Base-by-base conservation (phyloP, 2,113 vertebrate genomes). In the Cacatua alba region DNA sequence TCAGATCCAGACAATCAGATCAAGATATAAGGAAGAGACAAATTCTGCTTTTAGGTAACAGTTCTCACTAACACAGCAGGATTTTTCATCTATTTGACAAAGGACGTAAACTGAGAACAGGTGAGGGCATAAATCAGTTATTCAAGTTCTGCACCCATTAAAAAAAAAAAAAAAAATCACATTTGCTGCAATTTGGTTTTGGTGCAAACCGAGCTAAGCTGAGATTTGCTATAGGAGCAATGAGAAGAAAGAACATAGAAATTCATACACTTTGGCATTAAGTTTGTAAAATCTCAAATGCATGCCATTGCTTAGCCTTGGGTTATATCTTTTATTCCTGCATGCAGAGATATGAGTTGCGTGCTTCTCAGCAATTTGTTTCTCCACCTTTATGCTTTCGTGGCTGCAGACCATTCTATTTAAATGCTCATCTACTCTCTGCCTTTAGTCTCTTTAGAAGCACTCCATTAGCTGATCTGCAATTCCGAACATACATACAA, bases 151-250 rank as follows among this genome's bases (percentile, higher is more conserved):
- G 31, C 20, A 63, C 10, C 10, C 62, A 1, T 46, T 29, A 48
- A 92, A 92, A 77, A 80, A 69, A 37, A 37, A 78, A 67, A 81
- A 48, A 78, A 80, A 41, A 67, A 26, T 68, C 39, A 35, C 6
- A 81, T 69, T 62, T 93, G 14, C 70, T 94, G 82, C 65, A 17
- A 9, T 87, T 82, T 64, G 35, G 49, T 70, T 94, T 84, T 84
- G 65, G 68, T 91, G 71, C 55, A 95, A 93, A 96, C 68, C 88
- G 89, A 95, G 53, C 83, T 94, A 86, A 95, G 62, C 37, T 90
- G 67, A 86, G 69, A 81, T 46, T 82, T 70, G 93, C 96, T 92
- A 86, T 28, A 33, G 74, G 21, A 74, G 60, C 65, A 95, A 82
- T 86, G 86, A 75, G 67, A 39, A 88, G 67, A 90, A 55, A 44